phyloP scores from a whole-genome alignment of 2,113 vertebrate species.

The Hipposideros armiger region DNA sequence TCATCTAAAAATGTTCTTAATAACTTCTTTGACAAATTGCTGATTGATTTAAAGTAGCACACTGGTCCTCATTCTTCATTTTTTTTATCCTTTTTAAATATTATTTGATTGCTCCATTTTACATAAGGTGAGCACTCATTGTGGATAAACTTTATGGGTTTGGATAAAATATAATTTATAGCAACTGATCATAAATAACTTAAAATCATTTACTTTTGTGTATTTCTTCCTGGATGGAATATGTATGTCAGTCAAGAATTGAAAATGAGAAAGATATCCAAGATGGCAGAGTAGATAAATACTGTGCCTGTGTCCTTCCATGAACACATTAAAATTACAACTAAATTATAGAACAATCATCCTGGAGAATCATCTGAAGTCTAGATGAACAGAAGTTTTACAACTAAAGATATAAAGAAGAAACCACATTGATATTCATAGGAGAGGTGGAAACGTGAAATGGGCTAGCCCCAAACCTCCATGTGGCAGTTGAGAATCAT shows the following conservation, averaged over 20 bases:
- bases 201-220: neutral
- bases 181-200: neutral
- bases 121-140: neutral
- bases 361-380: no score
- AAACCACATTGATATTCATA: no score
- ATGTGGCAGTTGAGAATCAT: no score
- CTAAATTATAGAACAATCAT: no score
- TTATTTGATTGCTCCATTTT: neutral
- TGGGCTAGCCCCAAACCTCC: no score
- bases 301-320: no score
- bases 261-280: no score
- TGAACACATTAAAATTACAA: no score
- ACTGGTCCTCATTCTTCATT: neutral
- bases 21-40: neutral
- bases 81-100: neutral
- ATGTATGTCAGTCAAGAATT: neutral
- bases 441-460: no score
- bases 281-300: no score
- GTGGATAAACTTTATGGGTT: neutral
- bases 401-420: no score
- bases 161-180: constrained; percentile 24
- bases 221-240: constrained; percentile 17
- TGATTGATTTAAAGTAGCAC: constrained; percentile 9
- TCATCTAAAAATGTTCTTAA: neutral
- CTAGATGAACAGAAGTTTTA: no score